Evolutionary conservation across 2,888 invertebrate genomes (phyloP).

Genomic region (Tachystola acroxantha): DNA sequence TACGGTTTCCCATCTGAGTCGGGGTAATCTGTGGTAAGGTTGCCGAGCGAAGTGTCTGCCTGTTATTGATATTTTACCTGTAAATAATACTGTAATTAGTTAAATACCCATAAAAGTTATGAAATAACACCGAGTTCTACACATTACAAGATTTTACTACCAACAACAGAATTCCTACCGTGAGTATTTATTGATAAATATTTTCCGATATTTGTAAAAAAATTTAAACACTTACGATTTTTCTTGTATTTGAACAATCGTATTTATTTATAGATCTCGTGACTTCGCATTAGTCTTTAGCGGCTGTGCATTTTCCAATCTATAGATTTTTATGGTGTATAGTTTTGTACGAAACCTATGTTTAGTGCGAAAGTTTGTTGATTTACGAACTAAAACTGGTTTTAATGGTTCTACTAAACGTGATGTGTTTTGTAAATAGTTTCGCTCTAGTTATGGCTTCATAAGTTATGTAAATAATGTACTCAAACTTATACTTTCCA

Average conservation of each 20-base stretch:
- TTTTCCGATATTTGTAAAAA: no score
- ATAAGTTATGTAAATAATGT: neutral
- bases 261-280: neutral
- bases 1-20: no score
- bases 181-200: no score
- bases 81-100: neutral
- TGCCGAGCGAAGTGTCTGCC: no score
- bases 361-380: no score
- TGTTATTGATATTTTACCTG: neutral
- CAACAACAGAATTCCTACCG: no score
- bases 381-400: no score
- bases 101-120: slow-evolving; percentile 6
- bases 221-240: neutral
- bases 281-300: neutral
- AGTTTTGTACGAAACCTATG: no score
- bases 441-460: neutral
- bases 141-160: neutral
- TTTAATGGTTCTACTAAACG: neutral
- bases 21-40: no score
- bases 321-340: no score
- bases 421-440: neutral
- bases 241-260: neutral
- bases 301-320: no score
- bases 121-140: slow-evolving; percentile 8
- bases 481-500: no score